A percentile compares a stretch with the other conserved stretches of the same genome.
phyloP scores from a whole-genome alignment of 1,140 invertebrate species.

The Fopius arisanus region DNA sequence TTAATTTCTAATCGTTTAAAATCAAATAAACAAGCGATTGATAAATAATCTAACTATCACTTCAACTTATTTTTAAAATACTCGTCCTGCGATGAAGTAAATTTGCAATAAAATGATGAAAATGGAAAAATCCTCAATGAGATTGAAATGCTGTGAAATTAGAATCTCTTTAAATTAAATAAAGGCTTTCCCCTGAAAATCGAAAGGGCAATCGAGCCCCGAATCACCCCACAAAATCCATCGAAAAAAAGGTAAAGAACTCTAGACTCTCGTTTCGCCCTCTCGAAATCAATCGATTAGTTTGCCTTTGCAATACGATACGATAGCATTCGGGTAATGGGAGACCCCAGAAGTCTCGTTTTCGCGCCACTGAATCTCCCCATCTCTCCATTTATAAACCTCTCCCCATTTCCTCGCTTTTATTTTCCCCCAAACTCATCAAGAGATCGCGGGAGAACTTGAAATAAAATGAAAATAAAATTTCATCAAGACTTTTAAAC shows the following conservation, averaged over 20 bases:
- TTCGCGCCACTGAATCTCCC: slow-evolving; percentile 12
- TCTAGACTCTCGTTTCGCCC: neutral
- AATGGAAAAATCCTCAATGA: too few species aligned
- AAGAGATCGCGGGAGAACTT: neutral
- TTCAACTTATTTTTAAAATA: too few species aligned
- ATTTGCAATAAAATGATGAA: too few species aligned
- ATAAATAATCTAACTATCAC: too few species aligned
- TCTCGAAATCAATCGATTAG: slow-evolving; percentile 37
- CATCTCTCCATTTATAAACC: neutral
- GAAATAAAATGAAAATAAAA: neutral
- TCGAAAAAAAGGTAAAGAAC: neutral
- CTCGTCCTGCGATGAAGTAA: too few species aligned
- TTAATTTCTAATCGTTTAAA: too few species aligned
- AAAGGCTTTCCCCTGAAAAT: too few species aligned
- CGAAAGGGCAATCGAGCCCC: too few species aligned
- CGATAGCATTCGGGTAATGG: slow-evolving; percentile 20
- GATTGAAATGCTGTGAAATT: too few species aligned
- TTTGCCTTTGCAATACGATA: slow-evolving; percentile 46
- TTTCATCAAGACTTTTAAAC: slow-evolving; percentile 32
- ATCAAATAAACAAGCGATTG: too few species aligned
- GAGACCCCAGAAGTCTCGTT: neutral
- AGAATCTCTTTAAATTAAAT: too few species aligned
- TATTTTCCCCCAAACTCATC: neutral
- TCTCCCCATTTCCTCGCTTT: neutral
- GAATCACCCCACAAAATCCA: too few species aligned